A percentile compares a stretch with the other conserved stretches of the same genome.
These are phyloP conservation scores for Tubulanus polymorphus DNA, from an alignment of 2,888 invertebrate species.

Conservation along the genomic window DNA sequence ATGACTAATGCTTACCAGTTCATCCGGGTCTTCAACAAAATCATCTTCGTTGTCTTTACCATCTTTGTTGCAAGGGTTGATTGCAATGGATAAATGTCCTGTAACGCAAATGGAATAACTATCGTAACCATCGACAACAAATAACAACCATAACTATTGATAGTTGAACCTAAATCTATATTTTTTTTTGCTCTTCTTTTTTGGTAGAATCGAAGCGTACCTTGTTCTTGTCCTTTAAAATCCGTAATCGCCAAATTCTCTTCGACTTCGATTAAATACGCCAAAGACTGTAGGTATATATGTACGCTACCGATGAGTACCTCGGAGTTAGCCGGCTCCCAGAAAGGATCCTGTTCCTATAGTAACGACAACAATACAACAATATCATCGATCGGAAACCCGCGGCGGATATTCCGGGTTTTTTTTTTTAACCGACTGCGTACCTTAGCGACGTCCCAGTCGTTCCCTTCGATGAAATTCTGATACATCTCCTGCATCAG, in stretches of 20 bases:
- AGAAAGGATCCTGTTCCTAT: constrained; percentile 49
- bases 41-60: constrained; percentile 55
- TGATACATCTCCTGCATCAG: constrained; percentile 51
- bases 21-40: constrained; percentile 57
- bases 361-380: not conserved
- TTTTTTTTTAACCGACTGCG: not conserved
- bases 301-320: constrained; percentile 40
- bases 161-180: too few relatives aligned
- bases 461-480: constrained; percentile 43
- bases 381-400: not conserved
- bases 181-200: too few relatives aligned
- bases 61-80: constrained; percentile 55
- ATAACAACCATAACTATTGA: too few relatives aligned
- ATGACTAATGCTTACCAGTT: constrained; percentile 51
- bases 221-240: constrained; percentile 39
- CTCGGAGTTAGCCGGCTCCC: constrained; percentile 41
- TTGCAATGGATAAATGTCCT: constrained; percentile 47
- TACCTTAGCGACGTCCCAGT: constrained; percentile 45
- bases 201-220: too few relatives aligned
- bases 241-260: constrained; percentile 42
- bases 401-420: not conserved
- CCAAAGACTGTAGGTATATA: constrained; percentile 45
- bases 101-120: constrained; percentile 3
- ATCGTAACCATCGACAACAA: too few relatives aligned
- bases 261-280: constrained; percentile 38